phyloP scores from a whole-genome alignment of 1,140 invertebrate genomes.

The Ceratina australensis region DNA sequence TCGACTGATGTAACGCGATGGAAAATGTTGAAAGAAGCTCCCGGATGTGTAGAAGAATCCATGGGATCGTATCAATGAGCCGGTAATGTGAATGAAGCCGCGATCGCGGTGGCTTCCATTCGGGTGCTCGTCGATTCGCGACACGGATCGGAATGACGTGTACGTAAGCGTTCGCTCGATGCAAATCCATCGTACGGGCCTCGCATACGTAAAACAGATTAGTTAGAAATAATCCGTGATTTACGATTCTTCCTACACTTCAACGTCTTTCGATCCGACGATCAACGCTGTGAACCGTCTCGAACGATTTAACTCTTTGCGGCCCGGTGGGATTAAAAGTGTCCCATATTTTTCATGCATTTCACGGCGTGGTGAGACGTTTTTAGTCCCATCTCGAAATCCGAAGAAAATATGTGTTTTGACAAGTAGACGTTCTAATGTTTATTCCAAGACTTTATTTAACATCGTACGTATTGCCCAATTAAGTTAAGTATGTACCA shows the following conservation, averaged over 20 bases:
- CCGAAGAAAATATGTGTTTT: too few species aligned
- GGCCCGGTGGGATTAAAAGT: too few species aligned
- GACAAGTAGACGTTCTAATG: too few species aligned
- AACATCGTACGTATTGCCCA: too few species aligned
- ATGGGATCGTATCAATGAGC: conserved; percentile 49
- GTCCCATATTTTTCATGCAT: too few species aligned
- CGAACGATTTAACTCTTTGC: too few species aligned
- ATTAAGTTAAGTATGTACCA: too few species aligned
- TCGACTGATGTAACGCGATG: background rate
- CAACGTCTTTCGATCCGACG: too few species aligned
- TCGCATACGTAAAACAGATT: conserved; percentile 30
- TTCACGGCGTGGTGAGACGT: too few species aligned
- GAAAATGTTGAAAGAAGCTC: conserved; percentile 19
- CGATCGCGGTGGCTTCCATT: conserved; percentile 26
- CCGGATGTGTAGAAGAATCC: conserved; percentile 34
- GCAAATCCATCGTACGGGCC: conserved; percentile 33
- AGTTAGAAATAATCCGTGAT: conserved; percentile 22
- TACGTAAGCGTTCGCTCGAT: conserved; percentile 46
- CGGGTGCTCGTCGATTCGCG: conserved; percentile 42
- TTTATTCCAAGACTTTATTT: too few species aligned
- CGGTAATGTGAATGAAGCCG: conserved; percentile 43
- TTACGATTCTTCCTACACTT: background rate
- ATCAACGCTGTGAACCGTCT: too few species aligned
- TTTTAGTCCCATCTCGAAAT: too few species aligned
- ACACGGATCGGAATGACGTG: conserved; percentile 49